A percentile compares a stretch with the other conserved stretches of the same genome.
These are phyloP conservation scores for Diachrysia chrysitis DNA, from an alignment of 2,888 invertebrate genomes.

Conservation along the genomic window DNA sequence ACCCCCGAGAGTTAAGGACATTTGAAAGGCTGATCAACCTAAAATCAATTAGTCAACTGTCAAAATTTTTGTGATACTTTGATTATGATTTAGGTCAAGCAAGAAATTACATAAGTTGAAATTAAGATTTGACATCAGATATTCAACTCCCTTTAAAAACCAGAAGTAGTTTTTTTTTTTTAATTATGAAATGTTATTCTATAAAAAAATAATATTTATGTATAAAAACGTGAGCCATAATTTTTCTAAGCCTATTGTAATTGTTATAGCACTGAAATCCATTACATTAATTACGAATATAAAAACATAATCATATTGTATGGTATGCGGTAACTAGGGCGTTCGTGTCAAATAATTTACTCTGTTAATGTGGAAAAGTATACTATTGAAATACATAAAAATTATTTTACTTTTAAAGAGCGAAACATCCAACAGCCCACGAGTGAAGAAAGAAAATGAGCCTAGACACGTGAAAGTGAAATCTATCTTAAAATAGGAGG, in stretches of 20 bases:
- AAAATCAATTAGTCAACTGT: neutral
- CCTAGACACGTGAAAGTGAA: no score
- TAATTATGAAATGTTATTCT: no score
- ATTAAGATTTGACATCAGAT: no score
- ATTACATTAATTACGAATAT: neutral
- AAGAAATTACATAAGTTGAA: no score
- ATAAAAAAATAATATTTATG: neutral
- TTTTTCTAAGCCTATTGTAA: neutral
- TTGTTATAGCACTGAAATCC: neutral
- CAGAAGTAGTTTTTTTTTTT: no score
- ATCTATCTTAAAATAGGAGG: no score
- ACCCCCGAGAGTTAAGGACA: neutral
- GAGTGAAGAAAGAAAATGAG: no score
- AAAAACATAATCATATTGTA: conserved; percentile 15
- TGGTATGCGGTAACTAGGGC: conserved; percentile 12
- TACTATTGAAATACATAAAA: neutral
- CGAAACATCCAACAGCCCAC: no score
- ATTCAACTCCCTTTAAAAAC: no score
- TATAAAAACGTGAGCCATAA: neutral
- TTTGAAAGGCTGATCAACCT: neutral
- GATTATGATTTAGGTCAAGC: no score
- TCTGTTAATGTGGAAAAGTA: neutral
- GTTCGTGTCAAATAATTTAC: conserved; percentile 10
- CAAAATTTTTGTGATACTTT: neutral
- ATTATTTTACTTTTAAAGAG: no score